Base-by-base conservation (phyloP, 2,888 invertebrate genomes). In the Daptonema setosum region DNA sequence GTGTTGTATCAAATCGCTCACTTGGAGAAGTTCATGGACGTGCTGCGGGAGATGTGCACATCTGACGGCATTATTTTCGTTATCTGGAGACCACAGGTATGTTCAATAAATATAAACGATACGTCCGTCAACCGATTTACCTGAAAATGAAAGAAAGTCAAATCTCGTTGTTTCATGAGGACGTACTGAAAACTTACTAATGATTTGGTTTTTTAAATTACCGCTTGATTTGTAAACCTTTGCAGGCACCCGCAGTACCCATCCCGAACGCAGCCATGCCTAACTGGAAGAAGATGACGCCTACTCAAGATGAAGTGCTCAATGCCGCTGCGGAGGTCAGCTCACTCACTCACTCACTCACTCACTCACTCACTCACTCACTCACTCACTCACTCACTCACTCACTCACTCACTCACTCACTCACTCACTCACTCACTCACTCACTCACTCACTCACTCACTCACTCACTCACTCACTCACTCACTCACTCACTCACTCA, bases 271-370 rank as follows among this genome's bases (percentile, higher is more conserved):
- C 30, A 5, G 57, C 57, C 25, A 50, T 57, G 28, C 26, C 30
- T 8, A 20, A 55, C 29, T 57, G 57, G 57, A 14, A 54, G 20
- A 55, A 56, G 47, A 22, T 50, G 54, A 28, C 54, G n/a, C 57
- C 57, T 5, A 45, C 30, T n/a, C 29, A 54, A 43, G 57, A 57
- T 22, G 54, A 57, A 17, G 28, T 57, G n/a, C 55, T 57, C 22
- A 3, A 22, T 2, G 54, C 57, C 11, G 51, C 41, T 24, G 48
- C 28, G 29, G n/a, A 26, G 22, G 56, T 56, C 17, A 8, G n/a
- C n/a, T n/a, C n/a, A n/a, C n/a, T n/a, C n/a, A n/a, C n/a, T n/a
- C n/a, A n/a, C n/a, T n/a, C n/a, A n/a, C n/a, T n/a, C n/a, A n/a
- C n/a, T n/a, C n/a, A n/a, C n/a, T n/a, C n/a, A n/a, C n/a, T n/a